A percentile compares a stretch with the other conserved stretches of the same genome.
Conservation (phyloP, 1,140 invertebrate genomes). For the Camponotus floridanus region DNA sequence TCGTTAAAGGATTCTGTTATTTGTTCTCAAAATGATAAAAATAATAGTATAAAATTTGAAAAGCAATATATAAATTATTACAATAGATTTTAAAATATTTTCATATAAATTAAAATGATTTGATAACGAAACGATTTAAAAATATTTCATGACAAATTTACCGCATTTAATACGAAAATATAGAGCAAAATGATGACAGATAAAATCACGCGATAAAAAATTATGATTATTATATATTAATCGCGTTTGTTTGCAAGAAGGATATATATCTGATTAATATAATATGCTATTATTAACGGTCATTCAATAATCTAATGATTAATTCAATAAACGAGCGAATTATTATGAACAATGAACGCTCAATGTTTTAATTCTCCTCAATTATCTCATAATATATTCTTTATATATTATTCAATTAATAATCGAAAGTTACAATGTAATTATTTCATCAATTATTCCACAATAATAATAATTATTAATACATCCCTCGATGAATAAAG, state of each 20-base stretch:
- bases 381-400: background rate
- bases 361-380: background rate
- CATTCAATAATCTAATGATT: slow-evolving; percentile 22
- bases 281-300: slow-evolving; percentile 20
- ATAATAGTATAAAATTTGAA: background rate
- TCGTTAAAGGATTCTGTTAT: background rate
- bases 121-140: background rate
- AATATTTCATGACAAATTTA: background rate
- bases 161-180: background rate
- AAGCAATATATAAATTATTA: background rate
- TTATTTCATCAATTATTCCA: background rate
- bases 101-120: background rate
- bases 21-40: background rate
- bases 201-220: slow-evolving; percentile 1
- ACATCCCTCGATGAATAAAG: background rate
- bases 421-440: background rate
- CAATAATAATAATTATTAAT: background rate
- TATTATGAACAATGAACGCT: background rate
- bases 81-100: background rate
- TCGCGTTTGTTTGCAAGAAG: slow-evolving; percentile 8
- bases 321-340: slow-evolving; percentile 29
- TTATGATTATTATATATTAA: background rate
- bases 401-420: background rate
- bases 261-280: slow-evolving; percentile 42
- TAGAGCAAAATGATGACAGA: background rate